Evolutionary conservation across 2,888 invertebrate genomes (phyloP).

Genomic region (Azorinus chamasolen): DNA sequence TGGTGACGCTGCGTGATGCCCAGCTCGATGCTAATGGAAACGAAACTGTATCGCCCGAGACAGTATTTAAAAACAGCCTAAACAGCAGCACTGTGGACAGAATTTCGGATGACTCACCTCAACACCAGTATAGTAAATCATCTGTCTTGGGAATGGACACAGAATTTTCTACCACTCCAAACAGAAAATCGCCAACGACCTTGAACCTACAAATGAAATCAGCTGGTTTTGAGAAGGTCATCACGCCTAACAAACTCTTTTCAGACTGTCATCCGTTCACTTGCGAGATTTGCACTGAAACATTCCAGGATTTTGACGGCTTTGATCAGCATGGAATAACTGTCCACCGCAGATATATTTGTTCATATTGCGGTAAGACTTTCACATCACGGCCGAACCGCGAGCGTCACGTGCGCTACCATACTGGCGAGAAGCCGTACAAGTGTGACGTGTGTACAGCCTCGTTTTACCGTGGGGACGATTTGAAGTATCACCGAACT

Average conservation of each 20-base stretch:
- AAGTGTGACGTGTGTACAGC: slow-evolving; percentile 77
- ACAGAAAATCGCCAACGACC: slow-evolving; percentile 21
- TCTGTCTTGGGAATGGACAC: slow-evolving; percentile 47
- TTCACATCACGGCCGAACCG: slow-evolving; percentile 85
- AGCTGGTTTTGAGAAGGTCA: slow-evolving; percentile 73
- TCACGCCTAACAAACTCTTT: slow-evolving; percentile 75
- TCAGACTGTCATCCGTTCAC: slow-evolving; percentile 66
- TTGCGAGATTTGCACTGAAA: slow-evolving; percentile 71
- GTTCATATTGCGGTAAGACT: slow-evolving; percentile 83
- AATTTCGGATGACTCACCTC: too few relatives aligned
- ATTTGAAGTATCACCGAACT: slow-evolving; percentile 81
- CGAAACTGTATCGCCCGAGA: too few relatives aligned
- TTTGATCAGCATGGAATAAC: slow-evolving; percentile 81
- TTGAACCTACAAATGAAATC: slow-evolving; percentile 55
- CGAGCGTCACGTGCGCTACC: slow-evolving; percentile 84
- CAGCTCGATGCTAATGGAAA: too few relatives aligned
- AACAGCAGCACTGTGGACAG: too few relatives aligned
- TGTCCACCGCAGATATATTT: slow-evolving; percentile 82
- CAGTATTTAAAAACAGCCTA: too few relatives aligned
- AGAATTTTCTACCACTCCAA: slow-evolving; percentile 20
- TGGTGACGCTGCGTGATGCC: too few relatives aligned
- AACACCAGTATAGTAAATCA: slow-evolving; percentile 17
- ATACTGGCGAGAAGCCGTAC: slow-evolving; percentile 84
- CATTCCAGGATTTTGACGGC: slow-evolving; percentile 74
- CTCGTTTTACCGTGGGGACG: slow-evolving; percentile 80